A percentile compares a stretch with the other conserved stretches of the same genome.
phyloP scores from a whole-genome alignment of 2,888 invertebrate species.

The Drosophila lutescens region DNA sequence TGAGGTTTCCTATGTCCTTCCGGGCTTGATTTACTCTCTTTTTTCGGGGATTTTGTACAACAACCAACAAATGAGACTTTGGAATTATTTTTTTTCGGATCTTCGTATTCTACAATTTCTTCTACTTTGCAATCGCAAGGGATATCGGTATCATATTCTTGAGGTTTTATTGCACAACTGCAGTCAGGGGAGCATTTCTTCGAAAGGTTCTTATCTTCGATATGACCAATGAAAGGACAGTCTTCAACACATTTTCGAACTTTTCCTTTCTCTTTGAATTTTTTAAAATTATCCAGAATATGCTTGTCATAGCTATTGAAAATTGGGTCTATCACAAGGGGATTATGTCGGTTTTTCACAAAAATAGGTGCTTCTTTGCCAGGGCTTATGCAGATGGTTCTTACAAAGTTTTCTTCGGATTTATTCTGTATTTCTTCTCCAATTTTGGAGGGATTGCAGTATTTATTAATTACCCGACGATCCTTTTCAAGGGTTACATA shows the following conservation, averaged over 20 bases:
- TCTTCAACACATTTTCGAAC: neutral
- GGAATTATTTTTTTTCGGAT: neutral
- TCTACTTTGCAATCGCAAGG: no score
- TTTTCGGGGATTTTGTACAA: neutral
- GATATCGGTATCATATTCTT: neutral
- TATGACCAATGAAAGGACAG: neutral
- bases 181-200: neutral
- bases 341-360: slow-evolving; percentile 4
- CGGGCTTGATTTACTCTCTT: neutral
- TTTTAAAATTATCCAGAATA: slow-evolving; percentile 18
- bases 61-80: neutral
- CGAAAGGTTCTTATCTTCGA: no score
- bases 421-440: neutral
- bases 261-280: neutral
- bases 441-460: neutral
- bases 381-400: neutral
- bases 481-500: neutral
- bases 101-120: neutral
- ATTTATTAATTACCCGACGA: neutral
- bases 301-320: slow-evolving; percentile 38
- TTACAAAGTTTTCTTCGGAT: neutral
- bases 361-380: neutral
- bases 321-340: neutral
- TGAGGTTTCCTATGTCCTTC: neutral
- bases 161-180: neutral